Evolutionary conservation across 2,113 vertebrate species (phyloP), one percentile per base, ranked within the genome.

Genomic region (Rhinopomastus cyanomelas): DNA sequence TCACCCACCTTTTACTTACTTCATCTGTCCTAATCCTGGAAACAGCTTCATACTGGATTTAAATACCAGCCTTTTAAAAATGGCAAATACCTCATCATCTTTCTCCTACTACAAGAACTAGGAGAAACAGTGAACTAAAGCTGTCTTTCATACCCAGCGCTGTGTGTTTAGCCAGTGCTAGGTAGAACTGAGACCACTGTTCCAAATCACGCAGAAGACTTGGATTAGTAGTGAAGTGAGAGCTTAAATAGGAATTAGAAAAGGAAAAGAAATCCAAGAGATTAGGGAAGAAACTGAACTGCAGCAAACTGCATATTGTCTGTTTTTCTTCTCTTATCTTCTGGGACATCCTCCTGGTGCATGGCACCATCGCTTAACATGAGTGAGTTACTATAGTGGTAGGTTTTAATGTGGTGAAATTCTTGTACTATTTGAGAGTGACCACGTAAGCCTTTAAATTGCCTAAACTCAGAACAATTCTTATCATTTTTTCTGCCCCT

Each of bases 131-230:
- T 32, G 66, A 87, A 87, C 62, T 74, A 59, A 85, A 87, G 29
- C 21, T 62, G 44, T 55, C 36, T 0, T 0, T 32, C 16, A n/a
- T n/a, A n/a, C 8, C 27, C 6, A 34, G 9, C 10, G 20, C 5
- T 20, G 6, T 34, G 6, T 34, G 14, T 49, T 82, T 56, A 68
- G 12, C 9, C 25, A 36, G 22, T 29, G 27, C 29, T 37, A 60
- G 17, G 17, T 4, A 69, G 25, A 69, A 62, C 5, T 8, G 69
- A 88, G 42, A 71, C 4, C 13, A 39, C 9, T 9, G 16, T 30
- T 55, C 12, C 72, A 85, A 68, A 55, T 5, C 19, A 32, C 0
- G 0, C 7, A 59, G 56, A 42, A 92, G 73, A 44, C 5, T 29
- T 44, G n/a, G 1, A 65, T 25, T 37, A 29, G 8, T 32, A 85